Percentiles rank a stretch among this genome's conserved stretches.
phyloP scores from a whole-genome alignment of 2,797 vertebrate genomes.

The Enteromius treurensis region DNA sequence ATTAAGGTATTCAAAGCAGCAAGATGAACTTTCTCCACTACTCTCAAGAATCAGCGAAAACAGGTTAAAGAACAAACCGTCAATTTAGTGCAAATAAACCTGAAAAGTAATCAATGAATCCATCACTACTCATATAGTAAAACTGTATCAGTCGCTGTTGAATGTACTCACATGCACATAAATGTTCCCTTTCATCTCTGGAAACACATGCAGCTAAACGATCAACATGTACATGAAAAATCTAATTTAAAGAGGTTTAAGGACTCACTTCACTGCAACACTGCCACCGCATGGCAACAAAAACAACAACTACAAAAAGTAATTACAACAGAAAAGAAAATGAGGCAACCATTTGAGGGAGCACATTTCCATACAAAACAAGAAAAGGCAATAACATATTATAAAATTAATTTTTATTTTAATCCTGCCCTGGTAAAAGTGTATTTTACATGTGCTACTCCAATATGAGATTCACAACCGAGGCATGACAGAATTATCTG shows the following conservation, averaged over 20 bases:
- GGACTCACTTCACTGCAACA: slow-evolving; percentile 23
- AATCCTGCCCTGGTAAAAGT: not conserved
- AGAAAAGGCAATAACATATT: not conserved
- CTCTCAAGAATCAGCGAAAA: not conserved
- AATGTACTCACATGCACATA: not conserved
- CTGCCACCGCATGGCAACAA: slow-evolving; percentile 48
- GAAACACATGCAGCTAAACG: not conserved
- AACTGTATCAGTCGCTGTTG: not conserved
- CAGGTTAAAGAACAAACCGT: not conserved
- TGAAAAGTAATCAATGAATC: slow-evolving; percentile 6
- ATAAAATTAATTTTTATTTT: not conserved
- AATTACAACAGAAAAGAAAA: not conserved
- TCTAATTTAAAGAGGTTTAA: not conserved
- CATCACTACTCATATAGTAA: not conserved
- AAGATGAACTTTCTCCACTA: slow-evolving; percentile 4
- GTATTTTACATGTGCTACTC: not conserved
- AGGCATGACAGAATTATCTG: not conserved
- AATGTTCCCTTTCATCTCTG: not conserved
- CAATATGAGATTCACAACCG: not conserved
- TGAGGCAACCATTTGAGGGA: not conserved
- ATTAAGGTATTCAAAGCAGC: slow-evolving; percentile 22
- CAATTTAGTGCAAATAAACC: slow-evolving; percentile 12
- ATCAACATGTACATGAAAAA: not conserved
- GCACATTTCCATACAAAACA: not conserved
- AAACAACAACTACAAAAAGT: not conserved